Conservation (phyloP, 2,888 invertebrate genomes). For the Colostygia pectinataria region DNA sequence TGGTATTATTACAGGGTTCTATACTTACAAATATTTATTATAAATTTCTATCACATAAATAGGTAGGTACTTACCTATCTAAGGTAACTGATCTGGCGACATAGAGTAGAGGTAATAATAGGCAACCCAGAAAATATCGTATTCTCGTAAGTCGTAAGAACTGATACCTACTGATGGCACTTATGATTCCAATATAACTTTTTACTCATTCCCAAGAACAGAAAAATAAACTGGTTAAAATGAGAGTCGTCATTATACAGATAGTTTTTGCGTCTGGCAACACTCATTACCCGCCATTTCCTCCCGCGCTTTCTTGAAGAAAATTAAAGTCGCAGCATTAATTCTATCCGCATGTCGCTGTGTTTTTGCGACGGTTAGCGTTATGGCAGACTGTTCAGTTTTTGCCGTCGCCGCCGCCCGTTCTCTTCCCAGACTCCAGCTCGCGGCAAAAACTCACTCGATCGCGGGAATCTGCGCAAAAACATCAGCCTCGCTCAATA, state of each 20-base stretch:
- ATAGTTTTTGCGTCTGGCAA: slow-evolving; percentile 71
- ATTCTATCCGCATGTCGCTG: slow-evolving; percentile 74
- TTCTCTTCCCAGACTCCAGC: slow-evolving; percentile 71
- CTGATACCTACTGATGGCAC: too few relatives aligned
- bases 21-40: too few relatives aligned
- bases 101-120: too few relatives aligned
- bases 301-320: slow-evolving; percentile 80
- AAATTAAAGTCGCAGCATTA: slow-evolving; percentile 81
- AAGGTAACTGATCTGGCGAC: too few relatives aligned
- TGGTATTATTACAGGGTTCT: too few relatives aligned
- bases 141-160: too few relatives aligned
- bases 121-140: too few relatives aligned
- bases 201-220: slow-evolving; percentile 45
- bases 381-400: slow-evolving; percentile 68
- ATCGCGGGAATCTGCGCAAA: slow-evolving; percentile 68
- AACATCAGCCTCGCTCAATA: slow-evolving; percentile 74
- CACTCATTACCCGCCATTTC: slow-evolving; percentile 79
- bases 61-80: not conserved
- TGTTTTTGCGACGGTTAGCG: slow-evolving; percentile 61
- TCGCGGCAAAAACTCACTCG: slow-evolving; percentile 54
- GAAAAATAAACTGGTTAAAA: slow-evolving; percentile 62
- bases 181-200: slow-evolving; percentile 48
- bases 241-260: slow-evolving; percentile 71
- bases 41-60: too few relatives aligned
- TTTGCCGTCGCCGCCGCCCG: slow-evolving; percentile 63